These are phyloP conservation scores for Protonemura montana DNA, from an alignment of 2,888 invertebrate species.

Conservation along the genomic window DNA sequence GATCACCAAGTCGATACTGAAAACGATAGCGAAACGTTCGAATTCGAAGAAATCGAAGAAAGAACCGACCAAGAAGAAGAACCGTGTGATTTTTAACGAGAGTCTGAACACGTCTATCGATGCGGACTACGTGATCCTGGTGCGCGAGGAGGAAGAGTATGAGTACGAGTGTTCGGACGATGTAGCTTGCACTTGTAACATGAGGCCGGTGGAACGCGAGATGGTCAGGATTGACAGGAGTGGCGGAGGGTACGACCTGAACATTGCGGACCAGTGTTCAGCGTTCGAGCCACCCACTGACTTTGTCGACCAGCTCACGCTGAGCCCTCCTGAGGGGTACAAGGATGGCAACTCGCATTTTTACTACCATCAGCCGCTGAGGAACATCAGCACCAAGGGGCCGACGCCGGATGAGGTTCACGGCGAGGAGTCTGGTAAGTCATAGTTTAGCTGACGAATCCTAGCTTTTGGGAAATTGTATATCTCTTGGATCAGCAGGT, in stretches of 20 bases:
- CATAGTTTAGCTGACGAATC: too few species aligned
- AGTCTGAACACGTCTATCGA: slow-evolving; percentile 90
- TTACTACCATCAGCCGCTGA: slow-evolving; percentile 36
- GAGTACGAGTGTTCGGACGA: slow-evolving; percentile 54
- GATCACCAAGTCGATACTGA: slow-evolving; percentile 58
- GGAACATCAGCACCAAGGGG: slow-evolving; percentile 35
- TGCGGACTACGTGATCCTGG: slow-evolving; percentile 89
- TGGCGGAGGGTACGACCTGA: slow-evolving; percentile 53
- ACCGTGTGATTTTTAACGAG: slow-evolving; percentile 88
- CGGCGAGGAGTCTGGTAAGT: slow-evolving; percentile 33
- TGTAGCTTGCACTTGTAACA: slow-evolving; percentile 46
- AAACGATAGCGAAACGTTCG: slow-evolving; percentile 79
- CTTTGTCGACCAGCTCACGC: slow-evolving; percentile 77
- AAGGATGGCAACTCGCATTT: slow-evolving; percentile 67
- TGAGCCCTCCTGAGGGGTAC: slow-evolving; percentile 91
- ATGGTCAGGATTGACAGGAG: slow-evolving; percentile 44
- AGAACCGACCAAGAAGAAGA: slow-evolving; percentile 62
- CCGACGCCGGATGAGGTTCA: neutral
- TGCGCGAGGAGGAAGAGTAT: slow-evolving; percentile 76
- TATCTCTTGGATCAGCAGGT: too few species aligned
- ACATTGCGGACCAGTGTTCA: slow-evolving; percentile 52
- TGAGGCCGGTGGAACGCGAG: slow-evolving; percentile 37
- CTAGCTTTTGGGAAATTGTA: too few species aligned
- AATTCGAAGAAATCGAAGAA: slow-evolving; percentile 66
- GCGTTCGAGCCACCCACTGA: slow-evolving; percentile 73